Evolutionary conservation across 2,797 vertebrate genomes (phyloP).

Genomic region (Peromyscus aztecus): DNA sequence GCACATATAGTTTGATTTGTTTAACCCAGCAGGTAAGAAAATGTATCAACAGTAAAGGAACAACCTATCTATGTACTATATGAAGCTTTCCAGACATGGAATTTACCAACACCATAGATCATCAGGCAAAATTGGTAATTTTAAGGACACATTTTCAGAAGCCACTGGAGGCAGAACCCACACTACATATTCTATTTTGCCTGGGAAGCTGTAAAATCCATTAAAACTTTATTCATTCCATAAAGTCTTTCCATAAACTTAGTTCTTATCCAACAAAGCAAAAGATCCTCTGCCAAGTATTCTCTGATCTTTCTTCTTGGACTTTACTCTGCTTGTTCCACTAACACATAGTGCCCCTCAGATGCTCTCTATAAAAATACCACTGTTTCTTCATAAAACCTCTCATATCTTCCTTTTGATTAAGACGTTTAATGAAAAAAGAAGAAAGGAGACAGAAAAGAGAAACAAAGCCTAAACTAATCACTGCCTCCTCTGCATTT

Average conservation of each 20-base stretch:
- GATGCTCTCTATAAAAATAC: neutral
- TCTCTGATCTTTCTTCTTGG: neutral
- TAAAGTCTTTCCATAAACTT: neutral
- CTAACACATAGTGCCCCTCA: neutral
- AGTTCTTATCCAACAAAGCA: neutral
- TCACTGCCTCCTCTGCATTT: neutral
- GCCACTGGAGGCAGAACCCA: neutral
- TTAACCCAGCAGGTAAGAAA: neutral
- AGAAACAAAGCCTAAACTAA: neutral
- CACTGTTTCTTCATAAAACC: neutral
- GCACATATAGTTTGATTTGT: neutral
- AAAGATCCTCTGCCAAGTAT: neutral
- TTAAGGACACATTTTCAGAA: neutral
- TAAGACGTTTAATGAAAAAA: neutral
- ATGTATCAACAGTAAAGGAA: neutral
- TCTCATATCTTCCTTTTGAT: neutral
- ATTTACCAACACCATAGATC: neutral
- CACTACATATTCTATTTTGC: neutral
- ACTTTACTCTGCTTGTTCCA: neutral
- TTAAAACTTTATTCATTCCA: conserved; percentile 1
- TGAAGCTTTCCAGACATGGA: neutral
- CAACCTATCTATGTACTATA: neutral
- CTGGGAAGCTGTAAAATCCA: neutral
- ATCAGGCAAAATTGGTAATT: neutral
- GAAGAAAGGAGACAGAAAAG: neutral